Percentiles rank a stretch among this genome's conserved stretches.
These are phyloP conservation scores for Erythrolamprus reginae DNA, from an alignment of 2,113 vertebrate species.

Conservation along the genomic window DNA sequence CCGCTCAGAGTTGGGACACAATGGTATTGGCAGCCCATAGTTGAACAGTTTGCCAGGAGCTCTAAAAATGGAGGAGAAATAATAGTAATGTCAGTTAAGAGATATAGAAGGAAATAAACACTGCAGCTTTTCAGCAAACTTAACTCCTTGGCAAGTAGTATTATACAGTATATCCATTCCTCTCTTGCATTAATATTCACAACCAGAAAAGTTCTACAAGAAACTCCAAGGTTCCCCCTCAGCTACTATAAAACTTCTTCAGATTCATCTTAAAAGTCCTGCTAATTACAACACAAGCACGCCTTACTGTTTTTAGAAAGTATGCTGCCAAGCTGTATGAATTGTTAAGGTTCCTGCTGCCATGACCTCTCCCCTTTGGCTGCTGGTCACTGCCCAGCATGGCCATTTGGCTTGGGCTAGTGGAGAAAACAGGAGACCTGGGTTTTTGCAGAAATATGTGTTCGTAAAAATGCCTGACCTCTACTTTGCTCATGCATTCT, in stretches of 20 bases:
- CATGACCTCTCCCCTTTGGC: background rate
- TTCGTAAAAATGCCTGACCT: background rate
- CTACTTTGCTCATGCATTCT: background rate
- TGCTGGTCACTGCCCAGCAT: background rate
- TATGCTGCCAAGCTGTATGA: background rate
- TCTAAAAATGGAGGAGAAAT: constrained; percentile 61
- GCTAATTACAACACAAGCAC: background rate
- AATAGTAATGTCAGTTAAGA: background rate
- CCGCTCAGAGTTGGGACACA: constrained; percentile 81
- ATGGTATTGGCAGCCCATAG: constrained; percentile 77
- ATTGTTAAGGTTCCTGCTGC: background rate
- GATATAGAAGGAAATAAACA: background rate
- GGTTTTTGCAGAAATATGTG: background rate
- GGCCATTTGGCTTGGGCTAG: background rate
- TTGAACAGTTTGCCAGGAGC: constrained; percentile 73
- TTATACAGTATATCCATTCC: background rate
- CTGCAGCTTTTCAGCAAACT: background rate
- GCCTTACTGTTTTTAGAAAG: background rate
- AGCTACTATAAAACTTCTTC: background rate
- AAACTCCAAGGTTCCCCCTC: background rate
- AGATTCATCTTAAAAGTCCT: background rate
- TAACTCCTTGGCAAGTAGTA: background rate
- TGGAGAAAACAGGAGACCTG: background rate
- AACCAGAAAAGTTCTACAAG: background rate
- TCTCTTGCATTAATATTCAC: background rate